Evolutionary conservation across 2,797 vertebrate species (phyloP).

Genomic region (Sphaeramia orbicularis): DNA sequence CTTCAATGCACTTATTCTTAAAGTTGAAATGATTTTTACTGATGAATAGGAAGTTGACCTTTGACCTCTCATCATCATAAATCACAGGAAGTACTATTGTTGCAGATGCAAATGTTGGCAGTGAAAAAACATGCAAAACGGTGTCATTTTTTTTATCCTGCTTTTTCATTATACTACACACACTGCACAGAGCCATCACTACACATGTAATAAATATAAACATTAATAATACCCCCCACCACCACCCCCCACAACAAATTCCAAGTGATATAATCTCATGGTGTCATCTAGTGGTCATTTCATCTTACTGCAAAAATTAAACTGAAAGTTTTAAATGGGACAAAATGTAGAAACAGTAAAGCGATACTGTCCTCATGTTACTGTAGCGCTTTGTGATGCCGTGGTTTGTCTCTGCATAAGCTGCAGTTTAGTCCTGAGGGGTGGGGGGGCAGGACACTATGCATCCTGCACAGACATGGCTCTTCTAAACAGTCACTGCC

Average conservation of each 20-base stretch:
- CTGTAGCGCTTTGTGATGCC: not conserved
- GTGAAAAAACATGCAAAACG: not conserved
- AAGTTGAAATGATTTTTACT: too few relatives aligned
- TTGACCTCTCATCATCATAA: not conserved
- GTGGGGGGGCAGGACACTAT: not conserved
- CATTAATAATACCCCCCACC: too few relatives aligned
- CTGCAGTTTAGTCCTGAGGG: not conserved
- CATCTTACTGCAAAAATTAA: slow-evolving; percentile 88
- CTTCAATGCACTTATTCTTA: slow-evolving; percentile 8
- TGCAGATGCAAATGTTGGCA: not conserved
- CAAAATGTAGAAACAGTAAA: not conserved
- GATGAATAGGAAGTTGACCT: not conserved
- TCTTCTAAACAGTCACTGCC: too few relatives aligned
- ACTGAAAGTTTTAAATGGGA: slow-evolving; percentile 14
- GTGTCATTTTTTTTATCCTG: not conserved
- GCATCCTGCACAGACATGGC: too few relatives aligned
- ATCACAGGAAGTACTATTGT: slow-evolving; percentile 51
- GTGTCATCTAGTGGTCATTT: slow-evolving; percentile 97
- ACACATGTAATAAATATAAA: slow-evolving; percentile 2
- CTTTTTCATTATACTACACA: not conserved
- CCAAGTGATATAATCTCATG: slow-evolving; percentile 89
- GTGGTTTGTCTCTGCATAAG: not conserved
- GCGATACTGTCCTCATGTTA: not conserved
- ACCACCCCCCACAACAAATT: slow-evolving; percentile 50
- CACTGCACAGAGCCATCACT: not conserved